Base-by-base conservation (phyloP, 2,113 vertebrate genomes). In the Platichthys stellatus region DNA sequence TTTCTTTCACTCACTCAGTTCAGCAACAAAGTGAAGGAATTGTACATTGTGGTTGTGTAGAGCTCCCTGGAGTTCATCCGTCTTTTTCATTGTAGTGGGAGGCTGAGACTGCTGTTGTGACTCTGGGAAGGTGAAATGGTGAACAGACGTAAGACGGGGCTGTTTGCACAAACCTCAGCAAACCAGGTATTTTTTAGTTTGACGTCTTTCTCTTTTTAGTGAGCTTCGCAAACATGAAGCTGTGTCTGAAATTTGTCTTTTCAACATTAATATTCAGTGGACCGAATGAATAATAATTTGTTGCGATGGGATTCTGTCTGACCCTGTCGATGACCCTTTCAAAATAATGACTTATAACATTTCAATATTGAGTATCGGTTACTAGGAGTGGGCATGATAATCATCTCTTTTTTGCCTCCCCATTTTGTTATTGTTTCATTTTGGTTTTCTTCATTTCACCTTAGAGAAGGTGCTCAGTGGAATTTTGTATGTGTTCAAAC, bases 61-160 rank as follows among this genome's bases (percentile, higher is more conserved):
- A 31, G 6, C 31, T 31, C 31, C 31, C 31, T 31, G 6, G 5
- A 7, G 31, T 31, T 31, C 31, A 31, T 31, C 31, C 31, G 6
- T 31, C 31, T 6, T 31, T 31, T 31, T 31, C 31, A 7, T 31
- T 31, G 31, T 31, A 31, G 6, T 31, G 31, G 31, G 31, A 0
- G 31, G 31, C 31, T 28, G 28, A 5, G 28, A 28, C 31, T 31
- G 6, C 31, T 80, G 71, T 77, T 89, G 88, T 67, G 87, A 88
- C 88, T 85, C 43, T 88, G 88, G 89, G 86, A 90, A 78, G 28
- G 7, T 43, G 67, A 81, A 61, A 87, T 68, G 78, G 80, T 87
- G 90, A 87, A 92, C 86, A 91, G 81, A 31, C 77, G 56, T 91
- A 81, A 89, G 86, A 91, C 85, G 83, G 86, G 76, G 71, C 64